These are phyloP conservation scores for Blera fallax DNA, from an alignment of 2,888 invertebrate genomes.

Conservation along the genomic window DNA sequence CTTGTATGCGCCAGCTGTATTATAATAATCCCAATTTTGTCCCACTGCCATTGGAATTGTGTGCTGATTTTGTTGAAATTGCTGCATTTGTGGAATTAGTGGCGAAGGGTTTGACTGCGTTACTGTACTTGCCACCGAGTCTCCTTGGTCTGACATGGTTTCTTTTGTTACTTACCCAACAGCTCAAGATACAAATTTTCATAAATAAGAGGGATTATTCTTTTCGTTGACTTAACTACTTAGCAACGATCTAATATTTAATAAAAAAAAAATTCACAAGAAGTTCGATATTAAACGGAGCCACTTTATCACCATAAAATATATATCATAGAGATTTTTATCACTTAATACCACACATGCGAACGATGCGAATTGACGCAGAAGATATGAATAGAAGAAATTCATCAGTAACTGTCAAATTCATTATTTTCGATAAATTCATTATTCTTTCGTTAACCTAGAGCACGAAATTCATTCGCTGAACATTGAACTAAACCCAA, in stretches of 20 bases:
- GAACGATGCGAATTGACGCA: neutral
- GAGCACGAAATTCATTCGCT: neutral
- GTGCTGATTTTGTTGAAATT: conserved; percentile 78
- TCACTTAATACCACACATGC: neutral
- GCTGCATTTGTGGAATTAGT: conserved; percentile 79
- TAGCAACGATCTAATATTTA: neutral
- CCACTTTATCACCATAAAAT: neutral
- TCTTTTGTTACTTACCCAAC: conserved; percentile 64
- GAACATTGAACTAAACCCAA: neutral
- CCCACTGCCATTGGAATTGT: conserved; percentile 50
- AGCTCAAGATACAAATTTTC: neutral
- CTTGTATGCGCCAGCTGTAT: conserved; percentile 52
- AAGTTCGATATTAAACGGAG: neutral
- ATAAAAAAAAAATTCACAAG: neutral
- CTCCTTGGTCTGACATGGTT: conserved; percentile 63
- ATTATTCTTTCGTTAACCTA: neutral
- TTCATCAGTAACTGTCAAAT: neutral
- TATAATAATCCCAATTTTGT: conserved; percentile 74
- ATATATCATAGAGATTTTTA: neutral
- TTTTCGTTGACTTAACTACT: neutral
- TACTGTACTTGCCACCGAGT: conserved; percentile 29
- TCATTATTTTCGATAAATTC: conserved; percentile 1
- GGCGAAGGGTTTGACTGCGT: conserved; percentile 33
- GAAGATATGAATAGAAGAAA: neutral
- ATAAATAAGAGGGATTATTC: neutral